Base-by-base conservation (phyloP, 2,888 invertebrate genomes). In the Epistrophella euchroma region DNA sequence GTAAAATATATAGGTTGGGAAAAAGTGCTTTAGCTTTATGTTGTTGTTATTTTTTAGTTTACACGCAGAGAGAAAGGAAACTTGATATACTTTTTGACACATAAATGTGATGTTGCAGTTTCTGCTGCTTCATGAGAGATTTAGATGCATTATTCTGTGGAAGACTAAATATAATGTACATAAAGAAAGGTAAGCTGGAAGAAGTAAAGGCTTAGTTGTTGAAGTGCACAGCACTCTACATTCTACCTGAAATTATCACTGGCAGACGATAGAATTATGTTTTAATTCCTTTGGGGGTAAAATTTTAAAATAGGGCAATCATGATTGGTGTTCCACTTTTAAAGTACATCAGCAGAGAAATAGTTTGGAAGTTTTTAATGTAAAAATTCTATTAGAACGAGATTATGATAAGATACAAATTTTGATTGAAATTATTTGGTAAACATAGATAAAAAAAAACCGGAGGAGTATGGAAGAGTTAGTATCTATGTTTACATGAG, bases 21-120 rank as follows among this genome's bases (percentile, higher is more conserved):
- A 78, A 55, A 68, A 68, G 55, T 58, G 72, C 40, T 17, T 17
- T 15, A 22, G 35, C 19, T 55, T 17, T 17, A 56, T 22, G 7
- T 60, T 60, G 35, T 37, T 19, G 19, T 37, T 40, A 9, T 11
- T 28, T 28, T 28, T 28, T 2, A 11, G 32, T 56, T 10, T 25
- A 47, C 15, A 37, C 25, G 28, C 58, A 62, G 15, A 72, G 75
- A 84, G 84, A 79, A 84, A 85, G 75, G 70, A 80, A 85, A 85
- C 80, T 72, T 80, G 80, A 85, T 76, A 75, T 60, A 68, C 52
- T 68, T 58, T 76, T 76, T 80, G 75, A 76, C 75, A 76, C 75
- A 84, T 43, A 75, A 66, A 25, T 52, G 35, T 47, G 35, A 52
- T 68, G 50, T 10, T 40, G 37, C 15, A 37, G 19, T n/a, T 17